These are phyloP conservation scores for Iguana delicatissima DNA, from an alignment of 2,797 vertebrate genomes.

Conservation along the genomic window DNA sequence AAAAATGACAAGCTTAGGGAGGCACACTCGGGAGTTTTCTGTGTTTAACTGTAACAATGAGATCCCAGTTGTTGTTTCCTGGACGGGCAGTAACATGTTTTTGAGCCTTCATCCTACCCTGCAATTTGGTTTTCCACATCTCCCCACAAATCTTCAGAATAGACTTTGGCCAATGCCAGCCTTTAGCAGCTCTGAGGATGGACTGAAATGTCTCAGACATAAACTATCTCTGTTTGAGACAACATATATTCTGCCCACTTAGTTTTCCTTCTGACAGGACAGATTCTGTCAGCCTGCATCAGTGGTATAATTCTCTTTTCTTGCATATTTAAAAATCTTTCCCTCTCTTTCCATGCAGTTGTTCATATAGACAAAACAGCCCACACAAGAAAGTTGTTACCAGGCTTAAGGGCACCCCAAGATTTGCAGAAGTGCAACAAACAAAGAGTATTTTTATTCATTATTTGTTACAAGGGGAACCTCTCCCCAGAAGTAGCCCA, in stretches of 20 bases:
- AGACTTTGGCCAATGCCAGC: neutral
- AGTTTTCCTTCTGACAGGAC: fast-evolving
- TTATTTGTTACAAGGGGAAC: neutral
- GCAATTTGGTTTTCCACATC: neutral
- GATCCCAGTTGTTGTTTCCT: neutral
- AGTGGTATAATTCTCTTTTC: neutral
- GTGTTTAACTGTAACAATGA: neutral
- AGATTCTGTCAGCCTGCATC: neutral
- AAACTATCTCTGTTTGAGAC: neutral
- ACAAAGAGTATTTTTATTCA: neutral
- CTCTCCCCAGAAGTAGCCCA: neutral
- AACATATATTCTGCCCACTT: neutral
- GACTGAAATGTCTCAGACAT: neutral
- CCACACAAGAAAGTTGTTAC: neutral
- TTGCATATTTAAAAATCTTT: no score
- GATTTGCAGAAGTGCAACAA: neutral
- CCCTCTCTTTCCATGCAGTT: neutral
- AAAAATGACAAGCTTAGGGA: neutral
- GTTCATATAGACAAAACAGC: neutral
- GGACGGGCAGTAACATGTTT: neutral
- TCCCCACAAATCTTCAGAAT: neutral
- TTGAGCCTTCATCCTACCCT: neutral
- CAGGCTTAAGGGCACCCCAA: no score
- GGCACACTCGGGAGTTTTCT: neutral
- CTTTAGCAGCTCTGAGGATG: neutral